A percentile compares a stretch with the other conserved stretches of the same genome.
These are phyloP conservation scores for Halocaridina rubra DNA, from an alignment of 2,888 invertebrate genomes.

Conservation along the genomic window DNA sequence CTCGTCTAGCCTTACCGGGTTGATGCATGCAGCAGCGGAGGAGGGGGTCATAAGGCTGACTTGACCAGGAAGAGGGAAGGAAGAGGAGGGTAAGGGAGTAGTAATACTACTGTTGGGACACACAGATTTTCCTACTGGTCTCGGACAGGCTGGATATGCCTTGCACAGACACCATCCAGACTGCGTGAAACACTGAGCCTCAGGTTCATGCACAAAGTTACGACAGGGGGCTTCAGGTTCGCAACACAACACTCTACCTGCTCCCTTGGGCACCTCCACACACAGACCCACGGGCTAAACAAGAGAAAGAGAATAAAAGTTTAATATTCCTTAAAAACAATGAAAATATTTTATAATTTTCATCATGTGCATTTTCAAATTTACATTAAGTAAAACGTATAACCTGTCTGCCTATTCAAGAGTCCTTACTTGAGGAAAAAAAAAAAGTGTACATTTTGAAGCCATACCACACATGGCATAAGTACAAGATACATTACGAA, in stretches of 20 bases:
- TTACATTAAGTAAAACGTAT: too few relatives aligned
- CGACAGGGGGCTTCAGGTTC: slow-evolving; percentile 36
- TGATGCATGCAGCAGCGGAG: slow-evolving; percentile 37
- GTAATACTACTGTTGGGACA: slow-evolving; percentile 45
- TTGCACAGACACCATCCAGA: slow-evolving; percentile 56
- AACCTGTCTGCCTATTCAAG: too few relatives aligned
- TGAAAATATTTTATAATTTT: too few relatives aligned
- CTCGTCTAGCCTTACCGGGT: slow-evolving; percentile 36
- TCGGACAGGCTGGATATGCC: slow-evolving; percentile 52
- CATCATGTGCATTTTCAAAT: too few relatives aligned
- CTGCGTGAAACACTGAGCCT: slow-evolving; percentile 45
- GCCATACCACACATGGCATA: too few relatives aligned
- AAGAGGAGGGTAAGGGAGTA: too few relatives aligned
- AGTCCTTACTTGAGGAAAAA: too few relatives aligned
- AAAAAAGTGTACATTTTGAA: too few relatives aligned
- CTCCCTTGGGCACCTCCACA: slow-evolving; percentile 49
- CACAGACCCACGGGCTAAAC: slow-evolving; percentile 59
- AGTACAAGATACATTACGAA: too few relatives aligned
- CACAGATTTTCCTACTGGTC: slow-evolving; percentile 38
- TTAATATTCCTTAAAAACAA: too few relatives aligned
- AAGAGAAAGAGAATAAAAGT: slow-evolving; percentile 15
- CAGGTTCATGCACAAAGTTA: slow-evolving; percentile 62
- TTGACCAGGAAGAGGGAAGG: slow-evolving; percentile 26
- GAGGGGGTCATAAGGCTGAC: slow-evolving; percentile 21
- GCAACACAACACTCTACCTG: slow-evolving; percentile 60